Evolutionary conservation across 2,888 invertebrate genomes (phyloP).

Genomic region (Hypena proboscidalis): DNA sequence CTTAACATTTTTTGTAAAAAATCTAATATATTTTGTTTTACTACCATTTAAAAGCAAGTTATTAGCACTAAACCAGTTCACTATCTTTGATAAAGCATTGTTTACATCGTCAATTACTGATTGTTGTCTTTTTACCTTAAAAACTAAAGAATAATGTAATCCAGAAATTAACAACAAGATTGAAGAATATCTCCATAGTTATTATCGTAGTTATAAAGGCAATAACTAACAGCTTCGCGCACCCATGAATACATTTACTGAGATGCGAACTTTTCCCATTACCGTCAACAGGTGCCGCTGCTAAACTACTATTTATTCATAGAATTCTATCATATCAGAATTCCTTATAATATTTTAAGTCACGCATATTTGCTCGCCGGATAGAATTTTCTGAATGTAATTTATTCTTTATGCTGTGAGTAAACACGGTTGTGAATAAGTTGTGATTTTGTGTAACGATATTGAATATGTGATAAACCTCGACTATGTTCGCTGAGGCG

Average conservation of each 20-base stretch:
- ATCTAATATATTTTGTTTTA: no score
- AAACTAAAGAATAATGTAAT: no score
- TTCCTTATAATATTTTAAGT: conserved; percentile 22
- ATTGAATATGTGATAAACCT: no score
- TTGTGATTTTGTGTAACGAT: neutral
- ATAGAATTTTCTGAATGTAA: conserved; percentile 11
- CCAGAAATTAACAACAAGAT: no score
- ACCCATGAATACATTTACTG: conserved; percentile 10
- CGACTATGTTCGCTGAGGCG: no score
- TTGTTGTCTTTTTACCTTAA: no score
- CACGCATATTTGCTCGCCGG: conserved; percentile 16
- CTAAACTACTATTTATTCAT: conserved; percentile 41
- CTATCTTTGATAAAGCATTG: no score
- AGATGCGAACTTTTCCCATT: conserved; percentile 35
- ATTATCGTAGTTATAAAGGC: conserved; percentile 19
- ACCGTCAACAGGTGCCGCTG: conserved; percentile 37
- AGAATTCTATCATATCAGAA: conserved; percentile 26
- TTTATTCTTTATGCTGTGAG: conserved; percentile 10
- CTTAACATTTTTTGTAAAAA: no score
- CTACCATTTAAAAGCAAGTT: no score
- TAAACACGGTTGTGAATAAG: conserved; percentile 5
- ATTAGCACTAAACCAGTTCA: no score
- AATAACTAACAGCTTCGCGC: conserved; percentile 16
- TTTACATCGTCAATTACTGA: no score
- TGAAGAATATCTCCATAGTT: no score